Evolutionary conservation across 2,113 vertebrate genomes (phyloP), one percentile per base, ranked within the genome.

Genomic region (Progne subis): DNA sequence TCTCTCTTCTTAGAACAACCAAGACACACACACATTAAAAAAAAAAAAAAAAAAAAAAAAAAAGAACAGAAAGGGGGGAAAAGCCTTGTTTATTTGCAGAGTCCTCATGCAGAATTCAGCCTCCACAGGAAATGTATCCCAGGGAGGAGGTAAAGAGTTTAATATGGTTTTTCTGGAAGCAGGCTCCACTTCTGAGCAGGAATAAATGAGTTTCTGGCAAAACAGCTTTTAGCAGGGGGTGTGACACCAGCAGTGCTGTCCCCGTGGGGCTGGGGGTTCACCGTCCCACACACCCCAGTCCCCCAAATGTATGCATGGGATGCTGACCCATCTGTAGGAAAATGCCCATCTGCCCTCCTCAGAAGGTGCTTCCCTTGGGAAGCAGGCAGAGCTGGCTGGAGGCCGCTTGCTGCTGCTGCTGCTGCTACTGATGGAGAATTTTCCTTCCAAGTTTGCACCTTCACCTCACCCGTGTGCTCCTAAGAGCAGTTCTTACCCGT

Each of bases 401-500:
- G 69, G 43, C 55, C 86, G 52, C 68, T 52, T 32, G 43, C 43
- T 44, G 44, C n/a, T 32, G 43, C 43, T 44, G 44, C n/a, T 91
- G n/a, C 23, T 76, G 57, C 25, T 13, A 41, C 23, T n/a, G 16
- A 2, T 3, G 32, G 41, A 56, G 52, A 55, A 57, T 55, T 77
- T 65, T 53, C 55, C 61, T 41, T 21, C 70, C 59, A 34, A 14
- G 12, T 56, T 78, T 90, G 55, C 56, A 74, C 75, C 47, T 55
- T 57, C 63, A 52, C 14, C 67, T 85, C 74, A 31, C 29, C 47
- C 3, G 0, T 9, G 4, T 5, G 14, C 37, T 46, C 53, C 1
- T 5, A 74, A 63, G 29, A 88, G n/a, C 34, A 23, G 29, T 32
- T 60, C 46, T 95, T 95, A 99, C 99, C 99, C 98, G 99, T 96